Percentiles rank a stretch among this genome's conserved stretches.
These are phyloP conservation scores for Ochotona princeps DNA, from an alignment of 2,113 vertebrate genomes.

Conservation along the genomic window DNA sequence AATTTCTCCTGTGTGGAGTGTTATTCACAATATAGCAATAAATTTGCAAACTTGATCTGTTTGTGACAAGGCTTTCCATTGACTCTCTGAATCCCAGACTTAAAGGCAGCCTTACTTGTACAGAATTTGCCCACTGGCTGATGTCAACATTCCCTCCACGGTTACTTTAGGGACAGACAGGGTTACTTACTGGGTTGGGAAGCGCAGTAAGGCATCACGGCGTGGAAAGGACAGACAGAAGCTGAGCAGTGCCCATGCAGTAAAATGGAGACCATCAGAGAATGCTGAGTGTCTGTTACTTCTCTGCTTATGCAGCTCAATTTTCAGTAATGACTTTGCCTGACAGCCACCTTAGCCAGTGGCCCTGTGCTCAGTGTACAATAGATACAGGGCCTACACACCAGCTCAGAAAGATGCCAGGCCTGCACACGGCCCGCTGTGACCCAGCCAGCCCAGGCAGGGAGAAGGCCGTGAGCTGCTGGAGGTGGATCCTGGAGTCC, in stretches of 20 bases:
- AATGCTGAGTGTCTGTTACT: not conserved
- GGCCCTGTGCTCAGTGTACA: not conserved
- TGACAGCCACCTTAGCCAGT: not conserved
- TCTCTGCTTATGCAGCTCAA: not conserved
- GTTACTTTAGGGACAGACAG: not conserved
- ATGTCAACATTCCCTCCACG: not conserved
- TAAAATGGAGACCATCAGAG: fast-evolving
- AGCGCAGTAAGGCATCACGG: fast-evolving
- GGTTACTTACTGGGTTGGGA: not conserved
- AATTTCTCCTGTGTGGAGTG: not conserved
- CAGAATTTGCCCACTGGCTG: not conserved
- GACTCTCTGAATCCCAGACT: not conserved
- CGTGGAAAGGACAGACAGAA: too few relatives aligned
- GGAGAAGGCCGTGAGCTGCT: not conserved
- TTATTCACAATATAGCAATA: not conserved
- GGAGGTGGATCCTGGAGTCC: not conserved
- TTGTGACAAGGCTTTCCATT: not conserved
- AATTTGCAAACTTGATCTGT: not conserved
- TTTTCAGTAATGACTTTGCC: not conserved
- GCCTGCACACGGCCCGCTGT: not conserved
- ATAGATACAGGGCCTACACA: not conserved
- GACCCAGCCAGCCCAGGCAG: not conserved
- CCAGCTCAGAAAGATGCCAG: not conserved
- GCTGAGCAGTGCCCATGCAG: not conserved
- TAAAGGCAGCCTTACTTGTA: not conserved